A percentile compares a stretch with the other conserved stretches of the same genome.
Evolutionary conservation across 2,113 vertebrate genomes (phyloP).

Genomic region (Elephantulus edwardii): DNA sequence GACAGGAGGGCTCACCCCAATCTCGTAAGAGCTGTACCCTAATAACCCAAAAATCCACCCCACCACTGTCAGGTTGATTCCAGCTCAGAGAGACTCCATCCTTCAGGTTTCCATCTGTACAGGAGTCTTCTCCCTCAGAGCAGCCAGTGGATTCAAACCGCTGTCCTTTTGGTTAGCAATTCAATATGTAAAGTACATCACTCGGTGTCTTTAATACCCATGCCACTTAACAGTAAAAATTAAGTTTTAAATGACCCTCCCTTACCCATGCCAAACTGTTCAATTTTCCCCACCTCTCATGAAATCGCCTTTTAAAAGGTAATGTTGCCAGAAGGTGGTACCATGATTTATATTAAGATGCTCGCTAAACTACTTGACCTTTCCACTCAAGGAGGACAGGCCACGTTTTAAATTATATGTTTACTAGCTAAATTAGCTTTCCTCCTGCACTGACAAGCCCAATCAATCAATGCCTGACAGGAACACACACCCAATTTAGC

Average conservation of each 20-base stretch:
- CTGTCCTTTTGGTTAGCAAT: too few relatives aligned
- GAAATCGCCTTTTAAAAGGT: conserved; percentile 2
- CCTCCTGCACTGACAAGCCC: not conserved
- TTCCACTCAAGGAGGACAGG: not conserved
- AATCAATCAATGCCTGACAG: too few relatives aligned
- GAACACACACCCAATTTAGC: accelerated
- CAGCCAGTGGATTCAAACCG: too few relatives aligned
- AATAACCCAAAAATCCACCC: not conserved
- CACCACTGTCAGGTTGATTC: too few relatives aligned
- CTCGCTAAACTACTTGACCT: conserved; percentile 36
- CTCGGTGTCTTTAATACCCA: too few relatives aligned
- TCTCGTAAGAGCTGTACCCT: too few relatives aligned
- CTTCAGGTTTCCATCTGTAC: too few relatives aligned
- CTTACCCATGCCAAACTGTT: conserved; percentile 4
- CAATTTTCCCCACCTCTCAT: not conserved
- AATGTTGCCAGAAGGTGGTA: not conserved
- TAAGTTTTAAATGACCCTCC: conserved; percentile 37
- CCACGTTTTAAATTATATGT: not conserved
- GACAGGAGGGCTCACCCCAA: too few relatives aligned
- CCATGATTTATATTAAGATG: not conserved
- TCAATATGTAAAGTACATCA: too few relatives aligned
- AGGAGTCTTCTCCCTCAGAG: too few relatives aligned
- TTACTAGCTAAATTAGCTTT: not conserved
- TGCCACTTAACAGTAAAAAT: too few relatives aligned
- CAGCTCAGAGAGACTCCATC: too few relatives aligned